Evolutionary conservation across 1,140 invertebrate species (phyloP).

Genomic region (Drosophila novamexicana): DNA sequence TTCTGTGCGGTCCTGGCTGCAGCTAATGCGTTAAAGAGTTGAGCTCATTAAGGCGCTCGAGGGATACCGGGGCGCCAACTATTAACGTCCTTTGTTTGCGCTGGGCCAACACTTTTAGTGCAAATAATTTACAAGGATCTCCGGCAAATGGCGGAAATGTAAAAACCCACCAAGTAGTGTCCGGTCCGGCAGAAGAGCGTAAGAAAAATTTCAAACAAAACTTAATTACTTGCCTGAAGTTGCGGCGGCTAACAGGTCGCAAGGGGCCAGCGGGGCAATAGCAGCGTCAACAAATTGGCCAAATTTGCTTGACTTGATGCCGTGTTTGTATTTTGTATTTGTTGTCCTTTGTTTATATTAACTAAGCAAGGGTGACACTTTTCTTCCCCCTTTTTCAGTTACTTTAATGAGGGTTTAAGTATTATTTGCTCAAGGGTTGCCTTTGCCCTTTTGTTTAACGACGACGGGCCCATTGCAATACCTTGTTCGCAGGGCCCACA

Average conservation of each 20-base stretch:
- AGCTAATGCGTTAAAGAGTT: conserved; percentile 74
- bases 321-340: conserved; percentile 65
- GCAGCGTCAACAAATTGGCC: conserved; percentile 70
- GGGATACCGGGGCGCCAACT: conserved; percentile 42
- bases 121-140: conserved; percentile 64
- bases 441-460: conserved; percentile 73
- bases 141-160: conserved; percentile 44
- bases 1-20: conserved; percentile 13
- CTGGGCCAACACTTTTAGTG: conserved; percentile 42
- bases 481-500: conserved; percentile 41
- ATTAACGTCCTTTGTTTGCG: conserved; percentile 66
- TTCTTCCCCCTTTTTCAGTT: conserved; percentile 49
- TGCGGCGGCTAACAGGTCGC: not conserved
- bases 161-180: conserved; percentile 60
- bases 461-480: conserved; percentile 36
- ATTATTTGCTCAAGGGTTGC: conserved; percentile 80
- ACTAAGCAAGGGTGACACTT: conserved; percentile 77
- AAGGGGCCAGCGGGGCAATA: not conserved
- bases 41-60: conserved; percentile 57
- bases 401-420: conserved; percentile 81
- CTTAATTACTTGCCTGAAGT: conserved; percentile 69
- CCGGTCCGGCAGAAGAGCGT: conserved; percentile 65
- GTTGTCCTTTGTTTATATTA: conserved; percentile 75
- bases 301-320: conserved; percentile 78
- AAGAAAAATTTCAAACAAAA: conserved; percentile 79